Percentiles rank a stretch among this genome's conserved stretches.
These are phyloP conservation scores for Odontocerum albicorne DNA, from an alignment of 2,888 invertebrate genomes.

Conservation along the genomic window DNA sequence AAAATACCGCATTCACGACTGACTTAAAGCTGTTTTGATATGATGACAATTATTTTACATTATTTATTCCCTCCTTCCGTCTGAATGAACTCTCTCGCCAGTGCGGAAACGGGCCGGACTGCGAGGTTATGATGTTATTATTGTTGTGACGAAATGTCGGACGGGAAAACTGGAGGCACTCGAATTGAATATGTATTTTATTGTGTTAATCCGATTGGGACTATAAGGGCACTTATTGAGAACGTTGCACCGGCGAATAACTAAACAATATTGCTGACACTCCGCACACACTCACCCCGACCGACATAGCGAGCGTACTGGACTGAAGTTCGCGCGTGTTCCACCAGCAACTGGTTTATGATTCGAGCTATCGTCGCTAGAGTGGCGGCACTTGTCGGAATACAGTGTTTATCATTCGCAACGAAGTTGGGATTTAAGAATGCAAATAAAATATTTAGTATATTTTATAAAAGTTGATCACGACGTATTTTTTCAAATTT, in stretches of 20 bases:
- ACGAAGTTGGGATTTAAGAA: slow-evolving; percentile 7
- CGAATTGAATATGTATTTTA: slow-evolving; percentile 15
- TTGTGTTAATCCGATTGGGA: slow-evolving; percentile 14
- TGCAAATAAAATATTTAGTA: too few relatives aligned
- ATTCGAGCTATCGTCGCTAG: slow-evolving; percentile 19
- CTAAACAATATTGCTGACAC: slow-evolving; percentile 29
- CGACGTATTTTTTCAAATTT: too few relatives aligned
- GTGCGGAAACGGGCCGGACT: too few relatives aligned
- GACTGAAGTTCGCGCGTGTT: slow-evolving; percentile 21
- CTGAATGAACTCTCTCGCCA: too few relatives aligned
- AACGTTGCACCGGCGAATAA: slow-evolving; percentile 24
- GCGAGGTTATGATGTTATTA: slow-evolving; percentile 21
- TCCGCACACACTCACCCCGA: slow-evolving; percentile 23
- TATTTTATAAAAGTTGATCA: too few relatives aligned
- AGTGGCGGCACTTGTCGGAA: slow-evolving; percentile 18
- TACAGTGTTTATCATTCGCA: neutral
- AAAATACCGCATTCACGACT: too few relatives aligned
- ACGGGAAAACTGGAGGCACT: slow-evolving; percentile 27
- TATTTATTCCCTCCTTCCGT: too few relatives aligned
- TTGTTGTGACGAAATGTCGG: slow-evolving; percentile 25
- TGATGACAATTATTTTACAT: too few relatives aligned
- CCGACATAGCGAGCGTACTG: slow-evolving; percentile 29
- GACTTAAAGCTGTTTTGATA: too few relatives aligned
- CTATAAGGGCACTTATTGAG: slow-evolving; percentile 20
- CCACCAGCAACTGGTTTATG: slow-evolving; percentile 19